Conservation (phyloP, 2,888 invertebrate genomes). For the Drosophila colorata region DNA sequence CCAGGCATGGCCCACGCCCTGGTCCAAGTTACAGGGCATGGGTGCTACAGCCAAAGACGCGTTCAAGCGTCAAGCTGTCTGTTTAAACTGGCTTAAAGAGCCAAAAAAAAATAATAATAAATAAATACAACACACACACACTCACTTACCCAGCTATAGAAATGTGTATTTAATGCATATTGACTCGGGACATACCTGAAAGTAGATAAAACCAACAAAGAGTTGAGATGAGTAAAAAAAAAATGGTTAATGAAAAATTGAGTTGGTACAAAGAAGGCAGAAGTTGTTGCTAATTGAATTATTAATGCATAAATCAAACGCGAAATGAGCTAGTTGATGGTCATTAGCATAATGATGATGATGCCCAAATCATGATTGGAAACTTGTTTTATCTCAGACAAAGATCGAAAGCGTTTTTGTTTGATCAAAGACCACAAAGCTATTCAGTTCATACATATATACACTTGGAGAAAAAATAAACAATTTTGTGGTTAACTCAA, state of each 20-base stretch:
- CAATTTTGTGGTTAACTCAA: no score
- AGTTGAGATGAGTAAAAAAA: neutral
- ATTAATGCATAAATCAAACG: conserved; percentile 70
- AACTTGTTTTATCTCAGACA: conserved; percentile 27
- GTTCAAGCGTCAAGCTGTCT: conserved; percentile 70
- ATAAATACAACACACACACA: conserved; percentile 4
- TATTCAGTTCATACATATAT: conserved; percentile 29
- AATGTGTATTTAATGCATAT: conserved; percentile 41
- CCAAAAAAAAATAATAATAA: conserved; percentile 6
- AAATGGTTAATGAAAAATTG: conserved; percentile 1
- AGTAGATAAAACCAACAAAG: conserved; percentile 22
- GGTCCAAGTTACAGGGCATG: conserved; percentile 13
- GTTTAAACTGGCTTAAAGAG: conserved; percentile 50
- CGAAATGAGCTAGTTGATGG: conserved; percentile 29
- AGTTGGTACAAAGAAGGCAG: conserved; percentile 21
- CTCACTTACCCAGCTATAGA: conserved; percentile 30
- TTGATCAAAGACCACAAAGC: conserved; percentile 20
- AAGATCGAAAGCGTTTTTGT: conserved; percentile 18
- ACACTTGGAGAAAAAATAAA: neutral
- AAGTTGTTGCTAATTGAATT: conserved; percentile 64
- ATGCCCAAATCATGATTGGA: conserved; percentile 8
- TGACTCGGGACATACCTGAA: conserved; percentile 65
- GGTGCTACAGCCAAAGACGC: conserved; percentile 11
- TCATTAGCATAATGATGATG: conserved; percentile 14
- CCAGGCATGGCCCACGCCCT: conserved; percentile 4